phyloP scores from a whole-genome alignment of 2,888 invertebrate species.

The Caprella mutica region DNA sequence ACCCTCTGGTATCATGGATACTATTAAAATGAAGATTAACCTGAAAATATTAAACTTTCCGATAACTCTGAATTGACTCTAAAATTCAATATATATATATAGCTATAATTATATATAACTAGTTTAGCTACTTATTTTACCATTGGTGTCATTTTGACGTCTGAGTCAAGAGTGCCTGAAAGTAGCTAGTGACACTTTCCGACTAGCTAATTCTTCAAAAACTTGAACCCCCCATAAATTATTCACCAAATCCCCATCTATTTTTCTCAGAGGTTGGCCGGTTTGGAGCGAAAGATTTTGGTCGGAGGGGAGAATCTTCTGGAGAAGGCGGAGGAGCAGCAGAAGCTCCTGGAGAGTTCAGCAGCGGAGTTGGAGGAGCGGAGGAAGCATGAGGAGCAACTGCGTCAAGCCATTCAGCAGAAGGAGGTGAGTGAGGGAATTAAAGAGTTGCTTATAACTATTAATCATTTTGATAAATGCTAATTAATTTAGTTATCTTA shows the following conservation, averaged over 20 bases:
- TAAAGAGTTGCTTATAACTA: no score
- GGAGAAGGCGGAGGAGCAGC: slow-evolving; percentile 91
- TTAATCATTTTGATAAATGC: no score
- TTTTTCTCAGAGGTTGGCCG: slow-evolving; percentile 53
- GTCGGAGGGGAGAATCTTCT: slow-evolving; percentile 96
- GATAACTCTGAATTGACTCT: no score
- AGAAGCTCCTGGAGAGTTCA: slow-evolving; percentile 74
- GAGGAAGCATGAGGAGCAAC: slow-evolving; percentile 62
- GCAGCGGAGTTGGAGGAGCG: slow-evolving; percentile 68
- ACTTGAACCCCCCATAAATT: no score
- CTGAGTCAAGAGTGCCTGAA: not conserved
- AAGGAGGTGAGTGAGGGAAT: slow-evolving; percentile 64
- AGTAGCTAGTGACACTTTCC: not conserved
- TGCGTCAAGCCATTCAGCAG: slow-evolving; percentile 69
- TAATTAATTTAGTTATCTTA: no score
- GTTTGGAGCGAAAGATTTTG: slow-evolving; percentile 86
- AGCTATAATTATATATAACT: no score
- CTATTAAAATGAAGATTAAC: no score
- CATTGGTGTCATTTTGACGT: not conserved
- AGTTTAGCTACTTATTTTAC: not conserved
- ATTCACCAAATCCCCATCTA: no score
- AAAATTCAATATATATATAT: no score
- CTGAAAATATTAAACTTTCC: no score
- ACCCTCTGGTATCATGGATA: no score
- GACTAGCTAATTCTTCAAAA: no score